Conservation (phyloP, 2,888 invertebrate species). For the Pyrgus malvae region DNA sequence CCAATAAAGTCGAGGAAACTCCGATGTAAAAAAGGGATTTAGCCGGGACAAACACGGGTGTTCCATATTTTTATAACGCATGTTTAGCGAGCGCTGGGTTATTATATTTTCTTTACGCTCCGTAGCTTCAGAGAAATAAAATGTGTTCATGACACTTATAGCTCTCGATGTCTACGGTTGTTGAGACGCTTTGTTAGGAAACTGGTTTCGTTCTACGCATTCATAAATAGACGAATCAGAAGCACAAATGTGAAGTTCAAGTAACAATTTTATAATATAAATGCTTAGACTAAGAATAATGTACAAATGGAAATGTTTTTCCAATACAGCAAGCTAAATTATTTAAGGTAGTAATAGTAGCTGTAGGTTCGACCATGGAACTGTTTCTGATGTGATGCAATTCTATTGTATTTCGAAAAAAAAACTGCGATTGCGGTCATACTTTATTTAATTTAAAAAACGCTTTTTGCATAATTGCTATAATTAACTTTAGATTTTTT, state of each 20-base stretch:
- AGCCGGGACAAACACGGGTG: slow-evolving; percentile 40
- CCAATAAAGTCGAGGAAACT: slow-evolving; percentile 51
- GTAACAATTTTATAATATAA: neutral
- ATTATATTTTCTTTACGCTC: slow-evolving; percentile 35
- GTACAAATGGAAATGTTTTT: neutral
- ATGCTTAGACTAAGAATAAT: neutral
- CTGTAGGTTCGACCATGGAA: too few relatives aligned
- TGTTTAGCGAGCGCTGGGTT: slow-evolving; percentile 34
- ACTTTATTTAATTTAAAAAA: too few relatives aligned
- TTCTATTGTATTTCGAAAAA: neutral
- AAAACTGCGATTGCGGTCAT: too few relatives aligned
- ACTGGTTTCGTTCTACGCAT: neutral
- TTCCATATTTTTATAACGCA: slow-evolving; percentile 39
- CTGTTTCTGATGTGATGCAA: too few relatives aligned
- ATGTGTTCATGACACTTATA: too few relatives aligned
- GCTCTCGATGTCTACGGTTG: too few relatives aligned
- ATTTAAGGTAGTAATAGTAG: neutral
- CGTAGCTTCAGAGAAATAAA: neutral
- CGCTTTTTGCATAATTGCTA: too few relatives aligned
- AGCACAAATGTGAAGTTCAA: neutral
- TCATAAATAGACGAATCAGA: neutral
- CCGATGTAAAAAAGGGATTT: slow-evolving; percentile 42
- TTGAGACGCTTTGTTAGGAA: neutral
- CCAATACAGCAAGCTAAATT: neutral
- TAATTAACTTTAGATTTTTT: too few relatives aligned